phyloP scores from a whole-genome alignment of 2,888 invertebrate species.

The Entomobrya proxima region DNA sequence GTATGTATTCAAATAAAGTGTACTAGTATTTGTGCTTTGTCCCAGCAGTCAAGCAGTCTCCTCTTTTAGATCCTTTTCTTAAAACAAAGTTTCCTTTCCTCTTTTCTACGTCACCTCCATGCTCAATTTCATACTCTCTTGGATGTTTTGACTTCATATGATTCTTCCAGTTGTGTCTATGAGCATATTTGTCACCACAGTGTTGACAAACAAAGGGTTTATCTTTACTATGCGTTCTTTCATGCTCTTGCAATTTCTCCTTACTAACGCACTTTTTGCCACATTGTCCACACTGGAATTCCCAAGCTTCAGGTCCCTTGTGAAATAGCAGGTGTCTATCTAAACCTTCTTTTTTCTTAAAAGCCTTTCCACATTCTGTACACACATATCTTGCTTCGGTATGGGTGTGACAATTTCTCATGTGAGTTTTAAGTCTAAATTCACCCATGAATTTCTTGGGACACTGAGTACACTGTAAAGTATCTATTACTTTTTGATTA shows the following conservation, averaged over 20 bases:
- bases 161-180: too few species aligned
- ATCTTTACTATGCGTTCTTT: neutral
- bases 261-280: neutral
- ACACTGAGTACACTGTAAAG: neutral
- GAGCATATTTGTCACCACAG: too few species aligned
- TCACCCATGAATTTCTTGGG: neutral
- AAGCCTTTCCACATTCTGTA: neutral
- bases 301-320: neutral
- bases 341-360: neutral
- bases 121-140: too few species aligned
- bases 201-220: too few species aligned
- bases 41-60: neutral
- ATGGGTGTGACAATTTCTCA: neutral
- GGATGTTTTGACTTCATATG: too few species aligned
- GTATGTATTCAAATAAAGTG: too few species aligned
- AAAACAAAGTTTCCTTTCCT: neutral
- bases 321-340: neutral
- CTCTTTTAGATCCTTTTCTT: neutral
- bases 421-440: neutral
- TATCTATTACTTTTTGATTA: neutral
- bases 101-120: neutral
- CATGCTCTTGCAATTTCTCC: neutral
- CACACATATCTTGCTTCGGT: neutral
- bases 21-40: too few species aligned
- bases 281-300: neutral